phyloP scores from a whole-genome alignment of 2,797 vertebrate genomes.

The Perodicticus potto region DNA sequence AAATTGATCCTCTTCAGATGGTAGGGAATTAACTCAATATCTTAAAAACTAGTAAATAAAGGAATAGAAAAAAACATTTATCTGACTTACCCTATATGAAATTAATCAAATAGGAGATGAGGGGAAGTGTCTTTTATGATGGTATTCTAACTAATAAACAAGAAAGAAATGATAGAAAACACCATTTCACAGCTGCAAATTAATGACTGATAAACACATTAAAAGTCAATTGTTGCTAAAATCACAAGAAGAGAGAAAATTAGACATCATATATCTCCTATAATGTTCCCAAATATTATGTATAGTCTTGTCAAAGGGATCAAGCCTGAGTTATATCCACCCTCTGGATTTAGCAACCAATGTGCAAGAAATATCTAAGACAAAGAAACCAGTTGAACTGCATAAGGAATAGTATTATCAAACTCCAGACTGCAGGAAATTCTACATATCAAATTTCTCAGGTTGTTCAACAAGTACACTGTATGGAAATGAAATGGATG shows the following conservation, averaged over 20 bases:
- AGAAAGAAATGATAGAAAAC: slow-evolving; percentile 48
- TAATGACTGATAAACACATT: not conserved
- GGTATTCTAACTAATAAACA: not conserved
- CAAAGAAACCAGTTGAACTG: not conserved
- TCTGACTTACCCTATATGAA: not conserved
- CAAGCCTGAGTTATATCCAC: not conserved
- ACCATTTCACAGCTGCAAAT: not conserved
- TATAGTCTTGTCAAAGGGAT: slow-evolving; percentile 2
- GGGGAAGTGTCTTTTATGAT: not conserved
- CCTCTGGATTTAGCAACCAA: slow-evolving; percentile 17
- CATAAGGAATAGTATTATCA: not conserved
- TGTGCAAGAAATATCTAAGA: not conserved
- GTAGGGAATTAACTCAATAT: not conserved
- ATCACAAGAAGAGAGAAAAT: slow-evolving; percentile 10
- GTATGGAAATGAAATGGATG: not conserved
- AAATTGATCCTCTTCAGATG: not conserved
- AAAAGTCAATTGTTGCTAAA: not conserved
- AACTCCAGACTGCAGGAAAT: not conserved
- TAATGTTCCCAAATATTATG: not conserved
- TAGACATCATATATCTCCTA: not conserved
- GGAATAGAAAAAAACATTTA: not conserved
- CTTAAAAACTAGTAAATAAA: slow-evolving; percentile 34
- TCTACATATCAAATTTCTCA: not conserved
- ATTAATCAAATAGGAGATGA: not conserved
- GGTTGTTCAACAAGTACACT: not conserved